Base-by-base conservation (phyloP, 2,888 invertebrate genomes). In the Nemoura dubitans region DNA sequence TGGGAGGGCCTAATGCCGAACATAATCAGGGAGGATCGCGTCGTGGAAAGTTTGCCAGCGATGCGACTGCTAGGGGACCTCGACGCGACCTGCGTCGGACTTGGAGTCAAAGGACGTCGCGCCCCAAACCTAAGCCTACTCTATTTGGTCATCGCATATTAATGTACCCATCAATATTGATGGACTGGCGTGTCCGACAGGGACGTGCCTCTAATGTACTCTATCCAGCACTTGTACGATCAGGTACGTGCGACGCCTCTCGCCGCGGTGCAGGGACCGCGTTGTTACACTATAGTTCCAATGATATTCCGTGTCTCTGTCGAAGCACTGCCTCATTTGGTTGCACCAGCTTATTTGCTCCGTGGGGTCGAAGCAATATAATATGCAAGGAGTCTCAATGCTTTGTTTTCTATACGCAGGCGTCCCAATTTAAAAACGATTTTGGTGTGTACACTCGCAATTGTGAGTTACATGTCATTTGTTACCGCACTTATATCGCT, bases 161-260 rank as follows among this genome's bases (percentile, higher is more conserved):
- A 86, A 86, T 78, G 84, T 21, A 14, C 16, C 76, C 86, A 86
- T 86, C 86, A 86, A 86, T 86, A 86, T 86, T 86, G 84, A 86
- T 86, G 27, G 84, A 76, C 26, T 42, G 83, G 36, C 43, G 29
- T 81, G 76, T 30, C 42, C 81, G 26, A 6, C 36, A n/a, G 83
- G 83, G 43, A 36, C 29, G 25, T 3, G 30, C 0, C 83, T 42
- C 29, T 27, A 59, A 21, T 59, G 16, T 14, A 59, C 36, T 6
- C n/a, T n/a, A n/a, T n/a, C n/a, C 5, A 36, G 36, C 36, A 36
- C 36, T 36, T 36, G 36, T 36, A 36, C 10, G 36, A 3, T 36
- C 10, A 3, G 36, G 10, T 6, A 36, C 21, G 36, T 3, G 3
- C 36, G 36, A 36, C 21, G 59, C 59, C 59, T 21, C 16, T n/a